Evolutionary conservation across 2,113 vertebrate species (phyloP).

Genomic region (Crotalus tigris): DNA sequence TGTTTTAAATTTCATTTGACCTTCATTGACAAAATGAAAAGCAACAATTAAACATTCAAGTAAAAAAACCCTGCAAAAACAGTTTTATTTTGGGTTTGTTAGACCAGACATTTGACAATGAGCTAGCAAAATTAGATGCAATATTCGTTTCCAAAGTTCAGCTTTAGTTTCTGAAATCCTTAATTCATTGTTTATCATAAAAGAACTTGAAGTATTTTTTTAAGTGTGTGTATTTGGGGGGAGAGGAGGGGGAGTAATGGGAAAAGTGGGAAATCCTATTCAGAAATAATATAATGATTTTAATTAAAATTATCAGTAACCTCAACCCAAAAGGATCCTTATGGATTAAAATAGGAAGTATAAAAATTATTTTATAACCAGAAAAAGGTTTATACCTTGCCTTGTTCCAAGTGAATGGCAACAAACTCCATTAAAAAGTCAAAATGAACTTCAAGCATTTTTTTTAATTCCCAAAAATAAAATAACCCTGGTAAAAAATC

Average conservation of each 20-base stretch:
- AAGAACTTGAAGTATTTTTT: conserved; percentile 22
- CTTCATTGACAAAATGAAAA: conserved; percentile 64
- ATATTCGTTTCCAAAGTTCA: conserved; percentile 38
- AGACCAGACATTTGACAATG: conserved; percentile 44
- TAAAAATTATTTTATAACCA: conserved; percentile 24
- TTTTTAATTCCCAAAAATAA: conserved; percentile 57
- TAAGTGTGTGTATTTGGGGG: not conserved
- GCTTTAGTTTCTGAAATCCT: conserved; percentile 48
- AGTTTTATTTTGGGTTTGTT: conserved; percentile 36
- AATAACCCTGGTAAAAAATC: conserved; percentile 65
- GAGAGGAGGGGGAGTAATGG: not conserved
- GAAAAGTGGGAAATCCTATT: not conserved
- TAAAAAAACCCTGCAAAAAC: conserved; percentile 47
- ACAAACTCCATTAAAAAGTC: conserved; percentile 43
- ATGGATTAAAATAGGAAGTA: conserved; percentile 46
- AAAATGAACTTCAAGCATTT: conserved; percentile 50
- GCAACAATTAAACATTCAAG: conserved; percentile 1
- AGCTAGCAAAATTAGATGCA: conserved; percentile 48
- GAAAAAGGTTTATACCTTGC: conserved; percentile 31
- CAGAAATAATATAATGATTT: conserved; percentile 26
- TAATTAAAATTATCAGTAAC: conserved; percentile 45
- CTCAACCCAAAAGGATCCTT: conserved; percentile 27
- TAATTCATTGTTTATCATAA: conserved; percentile 33
- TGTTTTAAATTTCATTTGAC: conserved; percentile 70
- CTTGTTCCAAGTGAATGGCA: not conserved